Evolutionary conservation across 1,140 invertebrate species (phyloP).

Genomic region (Atta cephalotes): DNA sequence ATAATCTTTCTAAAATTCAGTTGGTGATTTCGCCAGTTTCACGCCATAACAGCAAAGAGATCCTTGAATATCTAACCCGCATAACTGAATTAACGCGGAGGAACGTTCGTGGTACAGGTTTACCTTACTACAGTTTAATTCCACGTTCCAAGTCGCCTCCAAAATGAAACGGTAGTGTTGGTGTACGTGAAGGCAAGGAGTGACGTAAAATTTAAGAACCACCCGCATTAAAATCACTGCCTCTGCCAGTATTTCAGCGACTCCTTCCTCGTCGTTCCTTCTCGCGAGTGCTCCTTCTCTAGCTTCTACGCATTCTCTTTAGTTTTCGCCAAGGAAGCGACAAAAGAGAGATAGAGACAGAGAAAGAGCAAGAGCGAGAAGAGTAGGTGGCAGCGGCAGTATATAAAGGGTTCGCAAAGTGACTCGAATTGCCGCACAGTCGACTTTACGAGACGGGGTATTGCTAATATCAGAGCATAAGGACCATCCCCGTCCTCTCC

Average conservation of each 20-base stretch:
- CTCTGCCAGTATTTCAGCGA: conserved; percentile 65
- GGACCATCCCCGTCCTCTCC: conserved; percentile 48
- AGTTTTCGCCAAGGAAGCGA: conserved; percentile 69
- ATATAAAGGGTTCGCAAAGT: conserved; percentile 86
- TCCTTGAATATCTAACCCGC: conserved; percentile 62
- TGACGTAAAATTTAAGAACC: conserved; percentile 79
- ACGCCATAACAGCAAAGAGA: not conserved
- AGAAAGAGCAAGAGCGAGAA: conserved; percentile 26
- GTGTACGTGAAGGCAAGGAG: conserved; percentile 30
- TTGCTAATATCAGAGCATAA: conserved; percentile 84
- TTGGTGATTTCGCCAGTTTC: conserved; percentile 17
- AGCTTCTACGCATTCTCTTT: conserved; percentile 57
- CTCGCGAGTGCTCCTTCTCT: conserved; percentile 27
- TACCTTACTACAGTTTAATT: conserved; percentile 71
- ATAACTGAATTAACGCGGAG: conserved; percentile 73
- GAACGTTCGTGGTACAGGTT: conserved; percentile 65
- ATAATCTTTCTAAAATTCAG: conserved; percentile 18
- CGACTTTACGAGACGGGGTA: conserved; percentile 85
- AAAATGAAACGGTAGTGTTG: conserved; percentile 48
- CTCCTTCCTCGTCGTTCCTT: conserved; percentile 40
- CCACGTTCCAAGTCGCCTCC: conserved; percentile 61
- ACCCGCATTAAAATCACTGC: conserved; percentile 82
- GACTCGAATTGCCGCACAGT: conserved; percentile 84
- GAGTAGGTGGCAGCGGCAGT: conserved; percentile 74
- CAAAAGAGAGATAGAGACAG: not conserved